A percentile compares a stretch with the other conserved stretches of the same genome.
These are phyloP conservation scores for Apamea epomidion DNA, from an alignment of 2,888 invertebrate species.

Conservation along the genomic window DNA sequence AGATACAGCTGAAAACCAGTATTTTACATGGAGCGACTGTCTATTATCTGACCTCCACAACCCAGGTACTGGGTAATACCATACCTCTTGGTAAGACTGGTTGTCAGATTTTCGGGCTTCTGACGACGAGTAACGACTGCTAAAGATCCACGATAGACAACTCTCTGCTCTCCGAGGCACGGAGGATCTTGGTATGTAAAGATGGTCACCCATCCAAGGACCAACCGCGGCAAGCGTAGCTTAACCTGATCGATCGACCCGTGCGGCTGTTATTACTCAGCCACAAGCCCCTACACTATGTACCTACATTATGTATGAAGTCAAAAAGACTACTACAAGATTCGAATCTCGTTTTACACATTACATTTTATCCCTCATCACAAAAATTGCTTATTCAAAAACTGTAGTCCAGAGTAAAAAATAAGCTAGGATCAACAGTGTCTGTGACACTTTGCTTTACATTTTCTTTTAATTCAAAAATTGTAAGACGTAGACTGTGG, in stretches of 20 bases:
- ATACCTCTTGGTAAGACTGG: neutral
- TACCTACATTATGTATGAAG: neutral
- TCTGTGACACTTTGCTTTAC: slow-evolving; percentile 57
- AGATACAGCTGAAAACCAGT: too few relatives aligned
- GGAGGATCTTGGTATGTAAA: neutral
- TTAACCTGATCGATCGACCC: neutral
- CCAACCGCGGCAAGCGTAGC: neutral
- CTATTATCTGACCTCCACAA: too few relatives aligned
- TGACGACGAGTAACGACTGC: neutral
- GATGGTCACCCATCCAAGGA: neutral
- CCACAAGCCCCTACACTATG: too few relatives aligned
- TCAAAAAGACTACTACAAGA: neutral
- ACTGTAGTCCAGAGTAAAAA: slow-evolving; percentile 33
- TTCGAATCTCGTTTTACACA: neutral
- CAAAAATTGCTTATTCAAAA: slow-evolving; percentile 49
- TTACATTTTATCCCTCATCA: slow-evolving; percentile 10
- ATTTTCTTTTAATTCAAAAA: slow-evolving; percentile 65
- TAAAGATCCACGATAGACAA: neutral
- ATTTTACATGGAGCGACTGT: too few relatives aligned
- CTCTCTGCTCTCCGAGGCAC: neutral
- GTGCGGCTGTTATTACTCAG: neutral
- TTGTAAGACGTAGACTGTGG: slow-evolving; percentile 50
- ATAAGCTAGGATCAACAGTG: slow-evolving; percentile 47
- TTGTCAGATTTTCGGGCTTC: neutral
- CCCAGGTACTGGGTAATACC: too few relatives aligned